A percentile compares a stretch with the other conserved stretches of the same genome.
These are phyloP conservation scores for Rhombomys opimus DNA, from an alignment of 2,113 vertebrate genomes.

Conservation along the genomic window DNA sequence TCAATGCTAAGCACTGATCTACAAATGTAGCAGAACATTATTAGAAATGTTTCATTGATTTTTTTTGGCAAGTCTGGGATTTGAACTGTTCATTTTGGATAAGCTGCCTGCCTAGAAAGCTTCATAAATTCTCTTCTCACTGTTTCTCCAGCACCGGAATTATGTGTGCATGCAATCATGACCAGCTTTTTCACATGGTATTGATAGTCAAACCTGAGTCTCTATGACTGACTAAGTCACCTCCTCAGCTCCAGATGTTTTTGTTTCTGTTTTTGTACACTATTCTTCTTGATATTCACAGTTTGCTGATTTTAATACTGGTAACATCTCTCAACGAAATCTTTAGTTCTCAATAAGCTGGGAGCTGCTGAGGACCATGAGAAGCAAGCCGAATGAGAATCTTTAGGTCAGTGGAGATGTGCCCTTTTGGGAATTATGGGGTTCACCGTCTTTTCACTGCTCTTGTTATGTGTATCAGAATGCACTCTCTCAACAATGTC, in stretches of 20 bases:
- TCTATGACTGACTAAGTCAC: background rate
- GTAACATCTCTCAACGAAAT: background rate
- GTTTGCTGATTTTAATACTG: background rate
- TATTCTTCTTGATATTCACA: background rate
- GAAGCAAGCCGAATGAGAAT: too few relatives aligned
- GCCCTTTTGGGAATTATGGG: background rate
- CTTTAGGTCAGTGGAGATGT: background rate
- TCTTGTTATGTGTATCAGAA: too few relatives aligned
- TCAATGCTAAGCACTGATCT: background rate
- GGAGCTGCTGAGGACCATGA: background rate
- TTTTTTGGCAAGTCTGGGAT: background rate
- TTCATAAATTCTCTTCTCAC: background rate
- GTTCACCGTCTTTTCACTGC: background rate
- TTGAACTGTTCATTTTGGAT: background rate
- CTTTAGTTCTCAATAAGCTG: background rate
- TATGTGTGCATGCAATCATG: too few relatives aligned
- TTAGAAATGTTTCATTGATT: background rate
- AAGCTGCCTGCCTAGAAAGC: background rate
- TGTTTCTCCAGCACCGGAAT: background rate
- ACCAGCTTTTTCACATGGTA: background rate
- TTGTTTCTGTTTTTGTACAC: background rate
- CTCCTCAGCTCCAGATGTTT: too few relatives aligned
- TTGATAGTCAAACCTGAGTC: background rate
- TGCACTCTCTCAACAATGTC: too few relatives aligned
- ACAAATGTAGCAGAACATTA: background rate